Evolutionary conservation across 1,140 invertebrate genomes (phyloP).

Genomic region (Andrena cerasifolii): DNA sequence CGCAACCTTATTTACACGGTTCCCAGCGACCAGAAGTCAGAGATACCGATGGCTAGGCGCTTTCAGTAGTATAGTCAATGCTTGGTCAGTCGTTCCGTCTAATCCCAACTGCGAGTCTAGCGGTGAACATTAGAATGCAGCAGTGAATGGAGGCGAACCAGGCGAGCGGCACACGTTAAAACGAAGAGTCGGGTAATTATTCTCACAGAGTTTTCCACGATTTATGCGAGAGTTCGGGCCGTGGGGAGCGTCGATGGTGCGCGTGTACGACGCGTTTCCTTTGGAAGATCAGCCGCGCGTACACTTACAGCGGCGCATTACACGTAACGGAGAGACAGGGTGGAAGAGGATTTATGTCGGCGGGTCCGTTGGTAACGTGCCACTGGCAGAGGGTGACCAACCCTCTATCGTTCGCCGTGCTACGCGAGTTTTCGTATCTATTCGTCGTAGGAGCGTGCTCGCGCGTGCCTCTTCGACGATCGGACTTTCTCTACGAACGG

Average conservation of each 20-base stretch:
- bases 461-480: neutral
- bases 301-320: neutral
- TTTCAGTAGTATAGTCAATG: no score
- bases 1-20: no score
- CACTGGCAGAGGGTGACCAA: slow-evolving; percentile 17
- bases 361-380: slow-evolving; percentile 33
- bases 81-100: no score
- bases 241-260: slow-evolving; percentile 24
- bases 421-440: neutral
- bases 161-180: neutral
- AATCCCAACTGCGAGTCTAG: neutral
- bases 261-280: slow-evolving; percentile 9
- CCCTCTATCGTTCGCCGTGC: slow-evolving; percentile 22
- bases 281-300: slow-evolving; percentile 12
- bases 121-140: neutral
- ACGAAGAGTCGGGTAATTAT: slow-evolving; percentile 22
- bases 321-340: neutral
- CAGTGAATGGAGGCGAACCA: neutral
- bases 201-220: slow-evolving; percentile 4
- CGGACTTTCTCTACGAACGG: neutral
- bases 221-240: slow-evolving; percentile 43
- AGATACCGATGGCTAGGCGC: no score
- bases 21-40: no score
- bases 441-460: neutral
- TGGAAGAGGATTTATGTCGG: slow-evolving; percentile 24